Conservation (phyloP, 2,888 invertebrate species). For the Meganola albula region DNA sequence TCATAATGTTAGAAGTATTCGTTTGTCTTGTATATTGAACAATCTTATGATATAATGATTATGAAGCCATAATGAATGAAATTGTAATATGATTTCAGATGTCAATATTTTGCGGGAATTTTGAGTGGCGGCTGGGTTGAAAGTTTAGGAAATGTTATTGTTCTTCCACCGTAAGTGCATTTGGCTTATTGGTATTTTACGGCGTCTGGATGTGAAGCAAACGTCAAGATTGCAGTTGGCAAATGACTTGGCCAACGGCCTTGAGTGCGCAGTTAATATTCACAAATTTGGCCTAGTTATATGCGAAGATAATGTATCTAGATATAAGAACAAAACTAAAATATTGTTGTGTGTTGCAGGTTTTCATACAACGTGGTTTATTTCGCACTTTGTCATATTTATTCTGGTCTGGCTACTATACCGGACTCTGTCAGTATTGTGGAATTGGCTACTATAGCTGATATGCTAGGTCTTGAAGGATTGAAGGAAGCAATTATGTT, state of each 20-base stretch:
- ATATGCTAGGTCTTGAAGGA: slow-evolving; percentile 93
- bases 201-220: not conserved
- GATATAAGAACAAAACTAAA: no score
- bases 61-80: no score
- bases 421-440: slow-evolving; percentile 91
- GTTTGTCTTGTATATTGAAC: no score
- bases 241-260: no score
- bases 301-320: no score
- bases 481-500: slow-evolving; percentile 94
- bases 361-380: slow-evolving; percentile 91
- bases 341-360: slow-evolving; percentile 59
- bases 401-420: slow-evolving; percentile 93
- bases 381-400: slow-evolving; percentile 95
- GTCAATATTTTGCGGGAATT: slow-evolving; percentile 95
- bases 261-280: no score
- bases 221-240: no score
- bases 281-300: no score
- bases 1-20: no score
- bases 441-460: slow-evolving; percentile 91
- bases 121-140: slow-evolving; percentile 92
- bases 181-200: not conserved
- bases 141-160: slow-evolving; percentile 86
- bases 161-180: slow-evolving; percentile 84
- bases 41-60: no score
- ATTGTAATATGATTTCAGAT: slow-evolving; percentile 65